phyloP scores from a whole-genome alignment of 1,140 invertebrate species.

The Drosophila serrata region DNA sequence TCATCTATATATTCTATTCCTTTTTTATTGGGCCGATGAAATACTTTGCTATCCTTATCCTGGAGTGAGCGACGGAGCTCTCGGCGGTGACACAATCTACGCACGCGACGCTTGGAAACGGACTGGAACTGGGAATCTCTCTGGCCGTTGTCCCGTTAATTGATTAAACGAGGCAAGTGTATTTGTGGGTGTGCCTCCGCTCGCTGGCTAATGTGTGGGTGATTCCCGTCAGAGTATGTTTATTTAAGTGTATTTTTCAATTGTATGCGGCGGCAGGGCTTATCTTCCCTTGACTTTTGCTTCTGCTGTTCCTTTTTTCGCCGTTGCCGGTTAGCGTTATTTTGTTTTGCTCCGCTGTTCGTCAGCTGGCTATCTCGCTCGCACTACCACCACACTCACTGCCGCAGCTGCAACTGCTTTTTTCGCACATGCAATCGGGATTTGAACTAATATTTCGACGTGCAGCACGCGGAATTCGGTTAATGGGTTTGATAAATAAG shows the following conservation, averaged over 20 bases:
- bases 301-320: slow-evolving; percentile 29
- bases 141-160: slow-evolving; percentile 66
- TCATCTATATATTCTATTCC: neutral
- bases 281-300: slow-evolving; percentile 44
- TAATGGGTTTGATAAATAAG: slow-evolving; percentile 20
- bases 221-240: slow-evolving; percentile 9
- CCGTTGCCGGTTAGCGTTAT: slow-evolving; percentile 57
- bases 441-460: slow-evolving; percentile 13
- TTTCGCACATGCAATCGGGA: slow-evolving; percentile 37
- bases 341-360: slow-evolving; percentile 47
- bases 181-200: slow-evolving; percentile 32
- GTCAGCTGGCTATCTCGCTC: slow-evolving; percentile 61
- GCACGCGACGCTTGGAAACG: slow-evolving; percentile 57
- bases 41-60: slow-evolving; percentile 15
- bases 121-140: slow-evolving; percentile 34
- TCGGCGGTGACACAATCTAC: slow-evolving; percentile 47
- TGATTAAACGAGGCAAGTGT: slow-evolving; percentile 57
- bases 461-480: slow-evolving; percentile 7
- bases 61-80: slow-evolving; percentile 3
- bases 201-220: slow-evolving; percentile 6
- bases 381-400: slow-evolving; percentile 15
- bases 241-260: slow-evolving; percentile 42
- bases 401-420: slow-evolving; percentile 17
- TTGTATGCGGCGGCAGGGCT: slow-evolving; percentile 42
- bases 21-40: neutral